phyloP scores from a whole-genome alignment of 2,113 vertebrate genomes.

The Stercorarius parasiticus region DNA sequence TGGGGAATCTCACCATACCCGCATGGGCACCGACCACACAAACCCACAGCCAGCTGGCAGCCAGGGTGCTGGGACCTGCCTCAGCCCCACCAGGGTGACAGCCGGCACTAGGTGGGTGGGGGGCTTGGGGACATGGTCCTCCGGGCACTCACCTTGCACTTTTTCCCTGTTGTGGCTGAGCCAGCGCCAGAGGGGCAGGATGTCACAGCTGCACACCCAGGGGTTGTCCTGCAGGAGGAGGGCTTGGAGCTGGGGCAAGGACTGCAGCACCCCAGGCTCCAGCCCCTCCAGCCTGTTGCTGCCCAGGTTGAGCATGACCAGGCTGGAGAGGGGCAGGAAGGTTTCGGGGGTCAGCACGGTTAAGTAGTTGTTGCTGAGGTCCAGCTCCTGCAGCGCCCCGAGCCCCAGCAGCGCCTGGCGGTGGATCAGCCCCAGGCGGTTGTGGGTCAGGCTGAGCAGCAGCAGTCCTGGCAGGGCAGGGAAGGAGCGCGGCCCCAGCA shows the following conservation, averaged over 20 bases:
- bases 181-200: slow-evolving; percentile 75
- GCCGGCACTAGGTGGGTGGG: accelerated
- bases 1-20: not conserved
- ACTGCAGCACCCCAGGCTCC: not conserved
- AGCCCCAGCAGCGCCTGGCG: slow-evolving; percentile 68
- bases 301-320: slow-evolving; percentile 59
- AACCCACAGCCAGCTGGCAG: accelerated
- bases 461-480: not conserved
- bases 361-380: slow-evolving; percentile 74
- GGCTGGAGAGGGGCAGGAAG: slow-evolving; percentile 60
- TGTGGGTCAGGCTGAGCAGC: slow-evolving; percentile 68
- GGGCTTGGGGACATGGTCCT: not conserved
- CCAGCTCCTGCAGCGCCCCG: slow-evolving; percentile 56
- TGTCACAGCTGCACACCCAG: slow-evolving; percentile 75
- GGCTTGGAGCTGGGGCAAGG: slow-evolving; percentile 47
- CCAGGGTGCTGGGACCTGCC: not conserved
- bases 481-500: slow-evolving; percentile 55
- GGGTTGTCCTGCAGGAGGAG: slow-evolving; percentile 74
- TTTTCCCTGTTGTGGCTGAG: slow-evolving; percentile 59
- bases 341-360: slow-evolving; percentile 45
- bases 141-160: slow-evolving; percentile 63
- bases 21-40: accelerated
- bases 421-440: slow-evolving; percentile 68
- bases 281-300: slow-evolving; percentile 67
- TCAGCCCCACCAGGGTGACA: not conserved